phyloP scores from a whole-genome alignment of 2,113 vertebrate species.

The Ochotona curzoniae region DNA sequence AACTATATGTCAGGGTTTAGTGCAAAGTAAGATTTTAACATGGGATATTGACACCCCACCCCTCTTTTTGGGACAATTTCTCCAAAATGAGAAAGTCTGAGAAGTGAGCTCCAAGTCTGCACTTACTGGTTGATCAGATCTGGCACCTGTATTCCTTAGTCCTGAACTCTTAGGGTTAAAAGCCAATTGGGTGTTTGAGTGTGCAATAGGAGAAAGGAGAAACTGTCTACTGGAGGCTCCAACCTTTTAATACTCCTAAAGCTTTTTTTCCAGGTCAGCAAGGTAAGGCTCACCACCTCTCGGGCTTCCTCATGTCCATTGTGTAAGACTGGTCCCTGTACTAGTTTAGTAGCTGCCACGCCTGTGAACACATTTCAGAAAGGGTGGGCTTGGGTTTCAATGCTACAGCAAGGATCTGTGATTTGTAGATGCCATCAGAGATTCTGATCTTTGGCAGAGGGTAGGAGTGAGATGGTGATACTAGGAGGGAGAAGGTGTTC shows the following conservation, averaged over 20 bases:
- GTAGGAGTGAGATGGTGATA: not conserved
- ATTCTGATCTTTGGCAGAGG: constrained; percentile 37
- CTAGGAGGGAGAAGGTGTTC: not conserved
- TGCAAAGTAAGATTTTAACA: constrained; percentile 41
- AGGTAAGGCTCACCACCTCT: not conserved
- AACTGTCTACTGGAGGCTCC: not conserved
- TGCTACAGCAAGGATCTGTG: constrained; percentile 40
- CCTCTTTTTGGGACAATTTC: constrained; percentile 32
- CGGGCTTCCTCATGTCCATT: not conserved
- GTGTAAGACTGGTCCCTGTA: not conserved
- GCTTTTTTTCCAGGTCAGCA: no score
- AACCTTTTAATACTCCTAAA: no score
- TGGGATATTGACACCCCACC: not conserved
- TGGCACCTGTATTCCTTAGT: constrained; percentile 19
- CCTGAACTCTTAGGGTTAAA: constrained; percentile 39
- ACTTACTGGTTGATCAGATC: not conserved
- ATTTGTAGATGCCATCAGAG: constrained; percentile 36
- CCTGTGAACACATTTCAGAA: constrained; percentile 13
- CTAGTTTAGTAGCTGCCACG: constrained; percentile 26
- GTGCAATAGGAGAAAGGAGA: not conserved
- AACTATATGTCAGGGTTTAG: not conserved
- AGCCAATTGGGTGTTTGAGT: constrained; percentile 10
- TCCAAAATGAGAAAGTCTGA: constrained; percentile 23
- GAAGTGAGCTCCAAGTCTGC: constrained; percentile 1
- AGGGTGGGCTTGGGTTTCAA: not conserved